Conservation (phyloP, 2,113 vertebrate species). For the Chroicocephalus ridibundus region DNA sequence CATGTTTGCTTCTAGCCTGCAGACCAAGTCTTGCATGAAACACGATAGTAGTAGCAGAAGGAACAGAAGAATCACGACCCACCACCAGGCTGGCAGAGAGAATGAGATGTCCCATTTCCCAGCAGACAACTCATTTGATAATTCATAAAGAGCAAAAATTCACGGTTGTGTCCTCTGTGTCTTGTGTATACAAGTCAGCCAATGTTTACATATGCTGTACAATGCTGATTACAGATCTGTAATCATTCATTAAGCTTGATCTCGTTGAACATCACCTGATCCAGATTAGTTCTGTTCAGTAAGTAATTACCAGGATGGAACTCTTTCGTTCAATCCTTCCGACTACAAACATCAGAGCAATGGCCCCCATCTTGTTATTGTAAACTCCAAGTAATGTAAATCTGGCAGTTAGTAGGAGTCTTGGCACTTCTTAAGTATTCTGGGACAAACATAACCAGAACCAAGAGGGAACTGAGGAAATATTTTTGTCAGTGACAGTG, state of each 20-base stretch:
- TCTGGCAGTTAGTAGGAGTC: not conserved
- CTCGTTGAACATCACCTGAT: not conserved
- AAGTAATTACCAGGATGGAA: not conserved
- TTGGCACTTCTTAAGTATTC: not conserved
- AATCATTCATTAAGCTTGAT: not conserved
- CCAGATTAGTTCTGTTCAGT: not conserved
- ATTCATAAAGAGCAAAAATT: not conserved
- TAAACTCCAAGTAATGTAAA: not conserved
- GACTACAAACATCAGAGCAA: not conserved
- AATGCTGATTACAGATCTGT: not conserved
- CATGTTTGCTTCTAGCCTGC: not conserved
- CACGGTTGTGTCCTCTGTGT: rapidly evolving
- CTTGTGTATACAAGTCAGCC: not conserved
- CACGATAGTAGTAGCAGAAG: not conserved
- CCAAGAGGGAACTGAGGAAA: not conserved
- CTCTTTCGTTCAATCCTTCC: not conserved
- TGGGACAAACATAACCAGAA: not conserved
- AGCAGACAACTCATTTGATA: not conserved
- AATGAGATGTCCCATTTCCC: not conserved
- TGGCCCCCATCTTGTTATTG: too few species aligned
- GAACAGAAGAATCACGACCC: not conserved
- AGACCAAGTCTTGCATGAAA: not conserved
- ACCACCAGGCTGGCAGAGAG: not conserved
- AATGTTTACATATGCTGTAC: not conserved
- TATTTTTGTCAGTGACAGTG: not conserved